Evolutionary conservation across 2,888 invertebrate genomes (phyloP).

Genomic region (Acronicta aceris): DNA sequence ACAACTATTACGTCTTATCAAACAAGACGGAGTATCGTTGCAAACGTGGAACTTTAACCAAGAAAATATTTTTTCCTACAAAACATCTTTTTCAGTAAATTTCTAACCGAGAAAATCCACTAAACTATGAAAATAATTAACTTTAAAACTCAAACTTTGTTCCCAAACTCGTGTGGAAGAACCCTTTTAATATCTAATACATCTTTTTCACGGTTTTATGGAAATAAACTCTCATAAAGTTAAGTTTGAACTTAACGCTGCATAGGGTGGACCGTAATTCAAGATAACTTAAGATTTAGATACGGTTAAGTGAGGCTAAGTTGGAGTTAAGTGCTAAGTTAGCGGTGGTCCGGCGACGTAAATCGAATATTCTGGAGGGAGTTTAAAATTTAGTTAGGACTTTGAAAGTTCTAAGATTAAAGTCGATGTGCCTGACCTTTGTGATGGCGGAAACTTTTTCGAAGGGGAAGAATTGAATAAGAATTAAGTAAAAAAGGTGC

Average conservation of each 20-base stretch:
- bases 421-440: slow-evolving; percentile 42
- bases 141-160: slow-evolving; percentile 25
- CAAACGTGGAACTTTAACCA: background rate
- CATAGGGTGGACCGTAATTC: slow-evolving; percentile 73
- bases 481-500: background rate
- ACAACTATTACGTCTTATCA: background rate
- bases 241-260: slow-evolving; percentile 72
- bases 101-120: slow-evolving; percentile 1
- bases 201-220: slow-evolving; percentile 72
- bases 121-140: slow-evolving; percentile 45
- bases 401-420: slow-evolving; percentile 45
- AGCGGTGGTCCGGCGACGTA: slow-evolving; percentile 55
- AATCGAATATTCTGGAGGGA: slow-evolving; percentile 62
- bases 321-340: slow-evolving; percentile 79
- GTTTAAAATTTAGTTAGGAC: slow-evolving; percentile 63
- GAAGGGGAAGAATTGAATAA: slow-evolving; percentile 24
- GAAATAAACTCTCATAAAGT: slow-evolving; percentile 71
- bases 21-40: background rate
- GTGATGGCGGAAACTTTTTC: slow-evolving; percentile 6
- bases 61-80: background rate
- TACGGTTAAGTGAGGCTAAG: slow-evolving; percentile 77
- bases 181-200: slow-evolving; percentile 60
- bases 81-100: background rate
- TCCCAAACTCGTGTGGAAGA: slow-evolving; percentile 28
- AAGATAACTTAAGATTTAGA: slow-evolving; percentile 80